Conservation (phyloP, 2,888 invertebrate genomes). For the Alloplasta piceator region DNA sequence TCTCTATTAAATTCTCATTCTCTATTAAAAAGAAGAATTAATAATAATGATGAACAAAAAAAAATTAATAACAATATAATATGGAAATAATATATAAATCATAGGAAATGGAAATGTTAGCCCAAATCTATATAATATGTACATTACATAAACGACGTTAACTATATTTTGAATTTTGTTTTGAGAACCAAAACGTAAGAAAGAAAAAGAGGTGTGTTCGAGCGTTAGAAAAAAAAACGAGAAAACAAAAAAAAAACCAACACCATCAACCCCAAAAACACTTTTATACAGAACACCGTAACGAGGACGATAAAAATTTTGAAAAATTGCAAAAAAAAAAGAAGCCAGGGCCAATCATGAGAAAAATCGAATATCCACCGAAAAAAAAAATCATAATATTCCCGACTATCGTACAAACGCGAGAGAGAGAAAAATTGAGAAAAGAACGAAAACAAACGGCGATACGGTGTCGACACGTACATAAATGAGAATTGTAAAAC, state of each 20-base stretch:
- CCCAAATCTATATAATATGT: conserved; percentile 79
- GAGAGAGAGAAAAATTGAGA: conserved; percentile 17
- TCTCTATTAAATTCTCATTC: conserved; percentile 70
- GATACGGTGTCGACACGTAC: conserved; percentile 41
- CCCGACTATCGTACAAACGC: background rate
- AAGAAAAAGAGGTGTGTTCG: conserved; percentile 41
- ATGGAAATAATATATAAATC: conserved; percentile 76
- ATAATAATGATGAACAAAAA: conserved; percentile 27
- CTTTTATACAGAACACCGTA: conserved; percentile 63
- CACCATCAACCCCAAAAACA: conserved; percentile 36
- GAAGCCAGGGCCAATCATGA: background rate
- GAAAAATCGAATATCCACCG: conserved; percentile 27
- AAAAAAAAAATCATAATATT: conserved; percentile 8
- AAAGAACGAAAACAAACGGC: conserved; percentile 22
- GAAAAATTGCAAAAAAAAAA: too few species aligned
- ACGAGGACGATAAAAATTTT: conserved; percentile 1
- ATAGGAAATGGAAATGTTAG: conserved; percentile 74
- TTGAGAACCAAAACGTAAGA: conserved; percentile 41
- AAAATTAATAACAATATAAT: conserved; percentile 61
- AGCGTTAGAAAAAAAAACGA: conserved; percentile 12
- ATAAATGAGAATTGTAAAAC: conserved; percentile 15
- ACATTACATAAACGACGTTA: conserved; percentile 78
- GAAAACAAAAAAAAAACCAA: conserved; percentile 21
- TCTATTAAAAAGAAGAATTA: conserved; percentile 65
- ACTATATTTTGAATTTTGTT: conserved; percentile 78